Percentiles rank a stretch among this genome's conserved stretches.
Evolutionary conservation across 2,888 invertebrate genomes (phyloP).

Genomic region (Xiphydria camelus): DNA sequence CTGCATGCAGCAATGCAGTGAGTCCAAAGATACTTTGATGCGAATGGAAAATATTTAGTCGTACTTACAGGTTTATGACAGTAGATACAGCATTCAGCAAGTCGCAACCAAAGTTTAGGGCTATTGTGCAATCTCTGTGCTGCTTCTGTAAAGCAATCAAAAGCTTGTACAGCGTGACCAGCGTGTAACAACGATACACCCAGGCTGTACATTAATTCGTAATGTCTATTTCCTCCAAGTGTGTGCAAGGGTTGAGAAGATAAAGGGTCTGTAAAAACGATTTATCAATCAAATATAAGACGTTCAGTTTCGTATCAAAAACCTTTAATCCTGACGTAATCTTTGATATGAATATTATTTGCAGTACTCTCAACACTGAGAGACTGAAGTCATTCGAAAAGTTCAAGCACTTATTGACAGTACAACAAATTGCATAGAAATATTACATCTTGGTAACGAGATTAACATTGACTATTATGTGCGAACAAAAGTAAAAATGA

Average conservation of each 20-base stretch:
- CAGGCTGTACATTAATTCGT: constrained; percentile 77
- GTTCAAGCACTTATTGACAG: constrained; percentile 17
- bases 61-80: constrained; percentile 66
- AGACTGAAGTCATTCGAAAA: constrained; percentile 51
- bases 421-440: background rate
- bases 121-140: constrained; percentile 85
- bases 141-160: constrained; percentile 87
- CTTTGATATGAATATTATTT: too few relatives aligned
- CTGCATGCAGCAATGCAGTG: too few relatives aligned
- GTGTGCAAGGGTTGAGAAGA: constrained; percentile 66
- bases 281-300: too few relatives aligned
- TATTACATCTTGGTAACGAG: background rate
- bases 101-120: constrained; percentile 86
- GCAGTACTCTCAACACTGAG: too few relatives aligned
- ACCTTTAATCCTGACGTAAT: too few relatives aligned
- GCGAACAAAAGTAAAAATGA: too few relatives aligned
- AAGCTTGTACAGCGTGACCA: constrained; percentile 80
- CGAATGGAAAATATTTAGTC: background rate
- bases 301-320: too few relatives aligned
- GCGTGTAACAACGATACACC: constrained; percentile 83
- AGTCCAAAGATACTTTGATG: too few relatives aligned
- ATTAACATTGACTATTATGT: too few relatives aligned
- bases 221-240: constrained; percentile 65
- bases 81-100: constrained; percentile 90
- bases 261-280: constrained; percentile 49